These are phyloP conservation scores for Cyprinella venusta DNA, from an alignment of 2,797 vertebrate species.

Conservation along the genomic window DNA sequence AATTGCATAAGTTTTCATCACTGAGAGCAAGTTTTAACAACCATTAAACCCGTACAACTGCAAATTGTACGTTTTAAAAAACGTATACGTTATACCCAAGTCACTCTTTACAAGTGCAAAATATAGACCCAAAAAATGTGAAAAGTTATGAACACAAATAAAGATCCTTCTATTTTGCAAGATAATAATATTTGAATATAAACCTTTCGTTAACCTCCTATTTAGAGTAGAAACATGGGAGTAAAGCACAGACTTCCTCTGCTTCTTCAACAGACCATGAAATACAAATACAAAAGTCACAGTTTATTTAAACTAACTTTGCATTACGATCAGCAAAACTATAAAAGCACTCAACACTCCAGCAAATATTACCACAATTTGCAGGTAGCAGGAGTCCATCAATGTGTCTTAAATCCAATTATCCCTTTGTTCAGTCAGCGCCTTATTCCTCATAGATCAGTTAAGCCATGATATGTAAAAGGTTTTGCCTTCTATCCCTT, in stretches of 20 bases:
- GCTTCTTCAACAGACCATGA: background rate
- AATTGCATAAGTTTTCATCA: background rate
- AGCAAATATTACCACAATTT: conserved; percentile 28
- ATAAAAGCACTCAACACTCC: conserved; percentile 10
- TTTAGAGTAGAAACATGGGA: background rate
- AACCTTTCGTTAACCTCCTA: background rate
- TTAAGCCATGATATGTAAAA: conserved; percentile 14
- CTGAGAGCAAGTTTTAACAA: background rate
- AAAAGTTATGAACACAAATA: background rate
- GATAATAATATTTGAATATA: background rate
- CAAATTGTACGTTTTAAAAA: too few relatives aligned
- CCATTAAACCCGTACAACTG: background rate
- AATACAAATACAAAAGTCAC: background rate
- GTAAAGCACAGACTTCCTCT: background rate
- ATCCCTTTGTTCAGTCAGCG: background rate
- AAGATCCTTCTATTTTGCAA: background rate
- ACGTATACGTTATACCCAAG: background rate
- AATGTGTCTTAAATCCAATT: background rate
- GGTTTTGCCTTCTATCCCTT: conserved; percentile 8
- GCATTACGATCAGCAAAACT: background rate
- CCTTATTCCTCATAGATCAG: background rate
- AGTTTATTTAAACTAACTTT: background rate
- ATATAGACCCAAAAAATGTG: background rate
- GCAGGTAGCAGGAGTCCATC: conserved; percentile 14
- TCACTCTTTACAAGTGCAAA: background rate